Percentiles rank a stretch among this genome's conserved stretches.
Conservation (phyloP, 2,888 invertebrate genomes). For the Hartigia nigra region DNA sequence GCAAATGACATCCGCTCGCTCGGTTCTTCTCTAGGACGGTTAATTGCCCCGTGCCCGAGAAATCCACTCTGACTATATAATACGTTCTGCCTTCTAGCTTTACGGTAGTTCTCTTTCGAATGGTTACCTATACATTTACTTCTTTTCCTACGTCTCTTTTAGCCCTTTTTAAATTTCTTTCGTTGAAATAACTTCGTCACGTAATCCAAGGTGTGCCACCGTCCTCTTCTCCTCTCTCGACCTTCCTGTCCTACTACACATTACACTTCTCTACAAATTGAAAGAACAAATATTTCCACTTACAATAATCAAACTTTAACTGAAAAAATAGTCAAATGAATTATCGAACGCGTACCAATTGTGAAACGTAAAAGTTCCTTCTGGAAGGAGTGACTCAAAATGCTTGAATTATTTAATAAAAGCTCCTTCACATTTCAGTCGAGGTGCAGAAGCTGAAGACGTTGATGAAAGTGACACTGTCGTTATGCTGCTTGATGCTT, state of each 20-base stretch:
- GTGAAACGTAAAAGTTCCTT: too few species aligned
- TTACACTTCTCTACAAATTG: background rate
- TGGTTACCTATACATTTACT: too few species aligned
- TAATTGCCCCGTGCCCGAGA: background rate
- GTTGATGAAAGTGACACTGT: constrained; percentile 36
- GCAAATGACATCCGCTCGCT: constrained; percentile 11
- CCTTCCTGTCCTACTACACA: background rate
- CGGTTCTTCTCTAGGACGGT: background rate
- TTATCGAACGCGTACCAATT: background rate
- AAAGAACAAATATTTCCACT: constrained; percentile 16
- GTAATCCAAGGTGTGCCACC: background rate
- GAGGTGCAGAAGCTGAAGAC: constrained; percentile 39
- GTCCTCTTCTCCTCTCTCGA: background rate
- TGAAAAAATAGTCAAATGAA: background rate
- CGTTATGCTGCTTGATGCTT: constrained; percentile 37
- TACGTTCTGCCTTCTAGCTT: background rate
- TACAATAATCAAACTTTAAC: background rate
- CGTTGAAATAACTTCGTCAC: background rate
- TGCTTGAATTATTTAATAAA: background rate
- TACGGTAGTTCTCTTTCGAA: background rate
- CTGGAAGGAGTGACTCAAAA: too few species aligned
- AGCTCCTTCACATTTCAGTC: constrained; percentile 32
- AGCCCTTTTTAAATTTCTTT: background rate
- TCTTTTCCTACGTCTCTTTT: background rate
- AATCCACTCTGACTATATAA: background rate